A percentile compares a stretch with the other conserved stretches of the same genome.
Evolutionary conservation across 1,140 invertebrate species (phyloP).

Genomic region (Harpegnathos saltator): DNA sequence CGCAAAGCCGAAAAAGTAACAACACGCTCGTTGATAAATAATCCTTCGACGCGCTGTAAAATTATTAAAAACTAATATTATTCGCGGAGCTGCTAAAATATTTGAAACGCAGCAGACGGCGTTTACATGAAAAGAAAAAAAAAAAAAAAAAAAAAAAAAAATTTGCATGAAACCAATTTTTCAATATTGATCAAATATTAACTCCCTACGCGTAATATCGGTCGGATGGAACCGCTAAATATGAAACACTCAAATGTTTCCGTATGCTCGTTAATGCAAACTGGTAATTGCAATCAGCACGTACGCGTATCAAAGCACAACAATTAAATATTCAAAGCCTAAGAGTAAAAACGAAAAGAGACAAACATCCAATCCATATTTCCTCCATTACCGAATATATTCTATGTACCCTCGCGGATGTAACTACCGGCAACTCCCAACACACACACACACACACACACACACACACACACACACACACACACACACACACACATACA

Average conservation of each 20-base stretch:
- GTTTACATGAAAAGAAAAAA: not conserved
- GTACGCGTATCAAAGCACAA: not conserved
- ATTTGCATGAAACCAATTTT: conserved; percentile 13
- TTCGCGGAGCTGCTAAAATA: not conserved
- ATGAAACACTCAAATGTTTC: no score
- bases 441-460: no score
- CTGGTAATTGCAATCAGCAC: no score
- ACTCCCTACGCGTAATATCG: not conserved
- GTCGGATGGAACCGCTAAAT: no score
- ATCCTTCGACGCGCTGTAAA: not conserved
- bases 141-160: conserved; percentile 17
- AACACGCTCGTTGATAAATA: not conserved
- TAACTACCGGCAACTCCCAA: no score
- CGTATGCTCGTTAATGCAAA: no score
- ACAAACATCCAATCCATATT: not conserved
- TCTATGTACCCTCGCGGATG: not conserved
- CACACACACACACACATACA: no score
- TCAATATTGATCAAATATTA: conserved; percentile 36
- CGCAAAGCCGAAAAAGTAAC: not conserved
- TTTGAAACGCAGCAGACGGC: not conserved
- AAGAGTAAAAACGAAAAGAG: not conserved
- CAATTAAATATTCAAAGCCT: conserved; percentile 4
- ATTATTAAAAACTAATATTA: conserved; percentile 31
- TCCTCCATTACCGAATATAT: not conserved
- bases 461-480: no score